Percentiles rank a stretch among this genome's conserved stretches.
These are phyloP conservation scores for Drosophila meridiana DNA, from an alignment of 2,888 invertebrate species.

Conservation along the genomic window DNA sequence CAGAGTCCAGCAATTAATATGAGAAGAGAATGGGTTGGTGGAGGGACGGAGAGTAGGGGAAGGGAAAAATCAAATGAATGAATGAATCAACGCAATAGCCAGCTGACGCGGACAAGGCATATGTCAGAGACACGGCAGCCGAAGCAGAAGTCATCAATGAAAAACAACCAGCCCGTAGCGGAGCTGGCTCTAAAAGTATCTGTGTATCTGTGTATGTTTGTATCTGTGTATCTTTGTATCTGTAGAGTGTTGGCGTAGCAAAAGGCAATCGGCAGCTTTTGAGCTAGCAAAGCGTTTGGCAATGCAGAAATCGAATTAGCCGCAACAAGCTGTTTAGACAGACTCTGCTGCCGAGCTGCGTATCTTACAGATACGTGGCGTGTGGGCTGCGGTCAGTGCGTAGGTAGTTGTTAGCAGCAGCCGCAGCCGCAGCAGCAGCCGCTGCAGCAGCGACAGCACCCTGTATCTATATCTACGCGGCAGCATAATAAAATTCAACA, in stretches of 20 bases:
- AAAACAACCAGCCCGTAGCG: constrained; percentile 52
- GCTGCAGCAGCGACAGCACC: constrained; percentile 49
- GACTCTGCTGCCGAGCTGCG: constrained; percentile 51
- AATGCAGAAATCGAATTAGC: constrained; percentile 79
- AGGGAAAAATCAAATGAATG: constrained; percentile 70
- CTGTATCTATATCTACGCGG: constrained; percentile 62
- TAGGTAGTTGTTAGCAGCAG: constrained; percentile 53
- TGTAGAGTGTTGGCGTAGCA: constrained; percentile 66
- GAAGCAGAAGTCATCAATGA: constrained; percentile 71
- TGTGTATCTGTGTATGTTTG: constrained; percentile 36
- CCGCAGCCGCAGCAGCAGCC: constrained; percentile 29
- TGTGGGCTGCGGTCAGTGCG: constrained; percentile 71
- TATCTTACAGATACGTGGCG: constrained; percentile 74
- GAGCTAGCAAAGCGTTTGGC: constrained; percentile 76
- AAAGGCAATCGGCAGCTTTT: constrained; percentile 76
- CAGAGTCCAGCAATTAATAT: constrained; percentile 72
- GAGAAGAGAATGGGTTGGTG: constrained; percentile 20
- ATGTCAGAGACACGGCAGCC: constrained; percentile 27
- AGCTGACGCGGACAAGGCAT: constrained; percentile 51
- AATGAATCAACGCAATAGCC: constrained; percentile 61
- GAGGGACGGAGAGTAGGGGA: constrained; percentile 9
- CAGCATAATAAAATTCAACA: constrained; percentile 81
- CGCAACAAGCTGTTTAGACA: constrained; percentile 69
- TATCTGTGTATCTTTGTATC: constrained; percentile 32
- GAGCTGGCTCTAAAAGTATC: not conserved